phyloP scores from a whole-genome alignment of 2,113 vertebrate species.

The Chionomys nivalis region DNA sequence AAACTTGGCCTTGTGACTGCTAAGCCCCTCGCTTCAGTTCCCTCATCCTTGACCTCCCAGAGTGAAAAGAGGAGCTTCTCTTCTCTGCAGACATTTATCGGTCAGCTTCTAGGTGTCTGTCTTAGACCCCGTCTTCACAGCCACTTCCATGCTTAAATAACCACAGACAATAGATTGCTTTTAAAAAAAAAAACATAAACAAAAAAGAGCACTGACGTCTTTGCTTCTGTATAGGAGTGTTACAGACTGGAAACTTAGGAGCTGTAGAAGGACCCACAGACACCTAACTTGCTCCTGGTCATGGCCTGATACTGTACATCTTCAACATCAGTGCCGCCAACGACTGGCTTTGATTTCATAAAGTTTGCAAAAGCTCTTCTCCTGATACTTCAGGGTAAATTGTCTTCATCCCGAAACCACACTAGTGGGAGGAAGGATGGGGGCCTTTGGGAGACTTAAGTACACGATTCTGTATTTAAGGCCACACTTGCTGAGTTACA shows the following conservation, averaged over 20 bases:
- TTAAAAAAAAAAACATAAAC: too few relatives aligned
- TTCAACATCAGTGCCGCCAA: background rate
- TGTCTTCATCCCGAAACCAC: constrained; percentile 41
- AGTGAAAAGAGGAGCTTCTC: background rate
- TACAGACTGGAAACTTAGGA: background rate
- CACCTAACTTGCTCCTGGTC: background rate
- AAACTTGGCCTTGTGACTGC: background rate
- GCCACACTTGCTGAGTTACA: background rate
- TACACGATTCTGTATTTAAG: constrained; percentile 14
- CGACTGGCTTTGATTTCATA: background rate
- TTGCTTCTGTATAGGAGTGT: background rate
- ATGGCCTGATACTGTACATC: background rate
- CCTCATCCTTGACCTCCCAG: background rate
- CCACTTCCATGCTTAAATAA: background rate
- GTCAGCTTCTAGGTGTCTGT: background rate
- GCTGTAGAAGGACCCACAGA: background rate
- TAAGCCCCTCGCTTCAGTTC: background rate
- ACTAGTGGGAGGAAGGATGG: background rate
- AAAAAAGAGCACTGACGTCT: background rate
- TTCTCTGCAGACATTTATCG: background rate
- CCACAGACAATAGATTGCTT: background rate
- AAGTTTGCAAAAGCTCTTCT: constrained; percentile 30
- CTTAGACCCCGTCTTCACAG: background rate
- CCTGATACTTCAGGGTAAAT: background rate
- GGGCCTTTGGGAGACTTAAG: constrained; percentile 17